Evolutionary conservation across 2,888 invertebrate species (phyloP), one percentile per base, ranked within the genome.

Genomic region (Pandemis heparana): DNA sequence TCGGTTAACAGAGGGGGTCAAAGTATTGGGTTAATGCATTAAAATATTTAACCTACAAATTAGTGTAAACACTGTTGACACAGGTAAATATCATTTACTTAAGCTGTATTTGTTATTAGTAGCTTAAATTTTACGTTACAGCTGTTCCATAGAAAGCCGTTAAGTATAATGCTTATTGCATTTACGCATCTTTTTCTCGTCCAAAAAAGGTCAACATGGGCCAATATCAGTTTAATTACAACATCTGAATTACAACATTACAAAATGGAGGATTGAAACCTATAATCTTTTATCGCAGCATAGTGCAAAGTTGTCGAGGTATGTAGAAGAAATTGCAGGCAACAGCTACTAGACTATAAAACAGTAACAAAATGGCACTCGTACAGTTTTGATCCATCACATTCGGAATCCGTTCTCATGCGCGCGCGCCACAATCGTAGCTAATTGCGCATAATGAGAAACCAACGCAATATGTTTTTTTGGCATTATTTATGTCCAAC

Each of bases 361-460:
- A 71, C 70, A 76, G 77, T 76, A 72, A 79, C 79, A 78, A 68
- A 75, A 64, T 75, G 82, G 77, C 90, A 86, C 87, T 86, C 84
- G 86, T 79, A 79, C 73, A 75, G 77, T 76, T 79, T 76, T 76
- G 81, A 72, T 78, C 75, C 77, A 80, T 79, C 75, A 79, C 84
- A 85, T 80, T 83, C n/a, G 64, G 85, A 92, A 90, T 90, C 92
- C 88, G 92, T 92, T 94, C 94, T 90, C 92, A 94, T 89, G 74
- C 70, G 73, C 80, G 80, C 80, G 85, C 90, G 92, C 91, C 92
- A 94, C 94, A 94, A 94, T 94, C 89, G 92, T 87, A 88, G 89
- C 94, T 94, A 94, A 94, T 94, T 94, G 94, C 93, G 92, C 93
- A 93, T 94, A 94, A 94, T 94, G 94, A 94, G 93, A 82, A 79